Evolutionary conservation across 2,888 invertebrate genomes (phyloP), one percentile per base, ranked within the genome.

Genomic region (Plusia festucae): DNA sequence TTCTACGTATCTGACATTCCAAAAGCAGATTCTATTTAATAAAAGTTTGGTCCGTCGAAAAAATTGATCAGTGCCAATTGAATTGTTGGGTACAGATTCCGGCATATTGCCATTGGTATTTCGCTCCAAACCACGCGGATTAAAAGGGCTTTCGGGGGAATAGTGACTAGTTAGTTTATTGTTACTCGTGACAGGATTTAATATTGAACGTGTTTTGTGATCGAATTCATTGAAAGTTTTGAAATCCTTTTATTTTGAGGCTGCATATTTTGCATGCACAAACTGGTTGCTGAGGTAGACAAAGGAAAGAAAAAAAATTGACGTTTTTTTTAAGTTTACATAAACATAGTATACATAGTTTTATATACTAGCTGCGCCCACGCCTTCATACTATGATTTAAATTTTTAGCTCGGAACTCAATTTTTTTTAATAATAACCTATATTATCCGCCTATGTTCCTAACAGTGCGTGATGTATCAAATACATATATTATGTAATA

Each of bases 81-180:
- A 78, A 76, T 83, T 74, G 76, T 68, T 71, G 73, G 49, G 74
- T 71, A 75, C 71, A 73, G 64, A 70, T 70, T 69, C n/a, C 77
- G 59, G 72, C 71, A 72, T 82, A 81, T 79, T 82, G 73, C 65
- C 78, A 74, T 74, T 74, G 64, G 69, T 65, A 78, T 78, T 74
- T 70, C 70, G 65, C 68, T 72, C 73, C 55, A 73, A 69, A 76
- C 70, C 70, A 66, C 67, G 68, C 60, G 68, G 78, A 81, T 81
- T 79, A 82, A 78, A 79, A 62, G 44, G 76, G 73, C 70, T 83
- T 40, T 77, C 58, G 54, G 52, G 22, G 46, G 71, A 71, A 78
- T 80, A 67, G 65, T 60, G 77, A 65, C 69, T 76, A 76, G 71
- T 81, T 81, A 79, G 74, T 82, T 82, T 82, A 82, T 82, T 73